Evolutionary conservation across 1,140 invertebrate species (phyloP).

Genomic region (Ridgeia piscesae): DNA sequence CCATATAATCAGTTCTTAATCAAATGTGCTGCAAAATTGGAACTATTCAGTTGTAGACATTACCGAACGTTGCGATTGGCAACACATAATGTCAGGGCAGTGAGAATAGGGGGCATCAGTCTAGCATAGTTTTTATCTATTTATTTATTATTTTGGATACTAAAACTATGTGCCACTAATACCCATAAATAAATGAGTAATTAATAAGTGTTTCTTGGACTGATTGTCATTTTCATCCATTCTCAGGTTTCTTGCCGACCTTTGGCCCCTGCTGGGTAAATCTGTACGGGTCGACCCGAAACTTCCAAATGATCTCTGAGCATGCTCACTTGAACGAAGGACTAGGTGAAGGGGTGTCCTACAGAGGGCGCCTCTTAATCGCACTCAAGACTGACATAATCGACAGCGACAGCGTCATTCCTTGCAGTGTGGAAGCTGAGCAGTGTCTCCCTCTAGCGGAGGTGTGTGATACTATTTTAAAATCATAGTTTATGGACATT

Average conservation of each 20-base stretch:
- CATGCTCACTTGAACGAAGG: slow-evolving; percentile 76
- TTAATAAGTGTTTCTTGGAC: neutral
- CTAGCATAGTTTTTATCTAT: too few species aligned
- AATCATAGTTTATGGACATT: neutral
- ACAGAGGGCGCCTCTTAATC: slow-evolving; percentile 66
- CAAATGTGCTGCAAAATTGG: too few species aligned
- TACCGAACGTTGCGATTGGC: too few species aligned
- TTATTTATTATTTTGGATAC: too few species aligned
- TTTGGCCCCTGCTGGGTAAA: slow-evolving; percentile 81
- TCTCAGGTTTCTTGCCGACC: slow-evolving; percentile 76
- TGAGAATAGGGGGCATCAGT: too few species aligned
- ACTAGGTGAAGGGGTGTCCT: slow-evolving; percentile 80
- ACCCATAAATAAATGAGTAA: too few species aligned
- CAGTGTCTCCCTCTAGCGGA: slow-evolving; percentile 47
- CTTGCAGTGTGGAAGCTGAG: slow-evolving; percentile 49
- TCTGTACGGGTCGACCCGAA: slow-evolving; percentile 78
- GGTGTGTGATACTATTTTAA: slow-evolving; percentile 31
- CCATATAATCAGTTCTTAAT: too few species aligned
- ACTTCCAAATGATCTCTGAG: slow-evolving; percentile 64
- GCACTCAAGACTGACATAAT: slow-evolving; percentile 51
- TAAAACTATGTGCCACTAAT: too few species aligned
- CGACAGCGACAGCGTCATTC: slow-evolving; percentile 44
- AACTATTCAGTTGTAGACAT: too few species aligned
- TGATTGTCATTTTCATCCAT: neutral
- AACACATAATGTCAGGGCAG: too few species aligned